A percentile compares a stretch with the other conserved stretches of the same genome.
Evolutionary conservation across 2,888 invertebrate species (phyloP).

Genomic region (Nephrocerus scutellatus): DNA sequence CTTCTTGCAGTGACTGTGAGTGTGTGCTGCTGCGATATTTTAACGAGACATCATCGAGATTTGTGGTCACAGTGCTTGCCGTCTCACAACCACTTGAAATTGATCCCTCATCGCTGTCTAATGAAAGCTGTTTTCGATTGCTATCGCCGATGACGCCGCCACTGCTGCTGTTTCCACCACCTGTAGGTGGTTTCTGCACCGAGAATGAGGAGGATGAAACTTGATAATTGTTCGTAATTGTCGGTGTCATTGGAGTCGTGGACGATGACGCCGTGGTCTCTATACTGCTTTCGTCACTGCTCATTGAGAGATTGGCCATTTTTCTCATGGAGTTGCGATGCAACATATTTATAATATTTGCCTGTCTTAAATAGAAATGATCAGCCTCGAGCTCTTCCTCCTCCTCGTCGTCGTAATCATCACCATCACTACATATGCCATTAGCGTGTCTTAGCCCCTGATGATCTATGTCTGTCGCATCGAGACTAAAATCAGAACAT

Average conservation of each 20-base stretch:
- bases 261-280: constrained; percentile 22
- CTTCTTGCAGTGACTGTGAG: constrained; percentile 5
- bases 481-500: constrained; percentile 29
- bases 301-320: constrained; percentile 29
- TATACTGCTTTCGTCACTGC: constrained; percentile 36
- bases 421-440: constrained; percentile 39
- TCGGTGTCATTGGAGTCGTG: constrained; percentile 14
- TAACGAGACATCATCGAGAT: constrained; percentile 45
- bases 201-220: constrained; percentile 30
- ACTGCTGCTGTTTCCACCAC: constrained; percentile 4
- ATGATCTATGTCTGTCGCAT: background rate
- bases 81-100: constrained; percentile 77
- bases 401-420: constrained; percentile 34
- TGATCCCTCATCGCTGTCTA: constrained; percentile 67
- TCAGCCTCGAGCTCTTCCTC: constrained; percentile 38
- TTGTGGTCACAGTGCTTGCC: constrained; percentile 61
- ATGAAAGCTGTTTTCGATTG: constrained; percentile 28
- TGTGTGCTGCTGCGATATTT: constrained; percentile 30
- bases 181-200: constrained; percentile 12
- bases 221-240: background rate
- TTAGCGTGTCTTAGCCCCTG: background rate
- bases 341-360: constrained; percentile 42
- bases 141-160: constrained; percentile 11
- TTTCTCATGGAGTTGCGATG: constrained; percentile 45
- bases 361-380: constrained; percentile 43